Evolutionary conservation across 2,888 invertebrate species (phyloP).

Genomic region (Lochmaea crataegi): DNA sequence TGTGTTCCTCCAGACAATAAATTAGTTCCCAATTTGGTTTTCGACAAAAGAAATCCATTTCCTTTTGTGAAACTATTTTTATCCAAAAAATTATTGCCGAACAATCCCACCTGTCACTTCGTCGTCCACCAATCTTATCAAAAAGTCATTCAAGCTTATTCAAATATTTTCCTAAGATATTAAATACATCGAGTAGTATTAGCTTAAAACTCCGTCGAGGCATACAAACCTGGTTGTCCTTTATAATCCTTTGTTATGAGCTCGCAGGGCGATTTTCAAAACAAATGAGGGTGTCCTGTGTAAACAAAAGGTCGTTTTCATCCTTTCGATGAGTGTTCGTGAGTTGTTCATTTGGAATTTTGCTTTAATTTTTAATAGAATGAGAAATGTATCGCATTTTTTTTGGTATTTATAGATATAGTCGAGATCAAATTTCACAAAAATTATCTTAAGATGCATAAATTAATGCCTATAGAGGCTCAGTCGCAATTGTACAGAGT

Average conservation of each 20-base stretch:
- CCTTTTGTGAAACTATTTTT: too few species aligned
- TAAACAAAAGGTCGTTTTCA: conserved; percentile 51
- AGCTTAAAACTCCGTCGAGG: conserved; percentile 20
- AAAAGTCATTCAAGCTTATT: conserved; percentile 27
- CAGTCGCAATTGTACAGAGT: too few species aligned
- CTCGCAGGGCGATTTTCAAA: conserved; percentile 55
- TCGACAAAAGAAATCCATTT: too few species aligned
- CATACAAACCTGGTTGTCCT: conserved; percentile 49
- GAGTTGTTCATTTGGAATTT: conserved; percentile 6
- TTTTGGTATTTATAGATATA: too few species aligned
- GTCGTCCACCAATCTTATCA: conserved; percentile 1
- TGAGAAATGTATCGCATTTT: too few species aligned
- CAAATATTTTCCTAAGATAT: conserved; percentile 38
- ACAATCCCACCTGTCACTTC: neutral
- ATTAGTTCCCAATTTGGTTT: too few species aligned
- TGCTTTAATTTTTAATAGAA: neutral
- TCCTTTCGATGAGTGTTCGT: conserved; percentile 5
- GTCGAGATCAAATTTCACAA: too few species aligned
- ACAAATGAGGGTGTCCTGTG: conserved; percentile 55
- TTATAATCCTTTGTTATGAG: conserved; percentile 56
- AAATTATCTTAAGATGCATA: too few species aligned
- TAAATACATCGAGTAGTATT: conserved; percentile 44
- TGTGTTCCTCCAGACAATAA: too few species aligned
- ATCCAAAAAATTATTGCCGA: neutral
- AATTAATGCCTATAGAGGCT: too few species aligned